A percentile compares a stretch with the other conserved stretches of the same genome.
Evolutionary conservation across 92 coral and sea anemone genomes (phyloP).

Genomic region (Zoanthus solanderi): DNA sequence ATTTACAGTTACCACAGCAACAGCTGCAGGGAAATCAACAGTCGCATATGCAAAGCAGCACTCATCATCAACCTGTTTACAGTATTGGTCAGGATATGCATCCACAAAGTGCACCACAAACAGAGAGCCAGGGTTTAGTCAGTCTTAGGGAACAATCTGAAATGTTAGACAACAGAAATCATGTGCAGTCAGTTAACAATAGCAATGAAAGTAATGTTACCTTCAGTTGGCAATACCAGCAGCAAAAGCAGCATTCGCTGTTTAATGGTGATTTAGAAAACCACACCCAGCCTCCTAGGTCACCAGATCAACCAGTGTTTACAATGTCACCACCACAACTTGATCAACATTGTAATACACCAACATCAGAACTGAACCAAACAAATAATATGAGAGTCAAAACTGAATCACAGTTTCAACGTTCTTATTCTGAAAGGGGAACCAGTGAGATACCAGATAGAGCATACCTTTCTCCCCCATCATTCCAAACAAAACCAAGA

Average conservation of each 20-base stretch:
- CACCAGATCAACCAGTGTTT: constrained; percentile 63
- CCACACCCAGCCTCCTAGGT: constrained; percentile 44
- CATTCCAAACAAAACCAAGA: constrained; percentile 74
- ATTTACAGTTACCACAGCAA: constrained; percentile 42
- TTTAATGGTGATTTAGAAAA: constrained; percentile 70
- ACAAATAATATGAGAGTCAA: constrained; percentile 43
- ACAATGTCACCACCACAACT: constrained; percentile 64
- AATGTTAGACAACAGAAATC: constrained; percentile 37
- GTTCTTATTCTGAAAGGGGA: constrained; percentile 79
- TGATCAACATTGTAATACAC: constrained; percentile 43
- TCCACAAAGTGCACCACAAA: constrained; percentile 40
- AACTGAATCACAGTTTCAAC: constrained; percentile 58
- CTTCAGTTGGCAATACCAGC: constrained; percentile 57
- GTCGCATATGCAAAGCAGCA: constrained; percentile 1
- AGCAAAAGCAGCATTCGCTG: constrained; percentile 70
- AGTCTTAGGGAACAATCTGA: constrained; percentile 49
- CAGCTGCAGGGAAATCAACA: constrained; percentile 51
- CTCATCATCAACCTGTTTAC: constrained; percentile 19
- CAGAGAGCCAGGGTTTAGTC: constrained; percentile 38
- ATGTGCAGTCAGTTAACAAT: constrained; percentile 35
- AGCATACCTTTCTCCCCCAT: constrained; percentile 54
- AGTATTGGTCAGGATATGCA: constrained; percentile 41
- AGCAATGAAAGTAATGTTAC: constrained; percentile 53
- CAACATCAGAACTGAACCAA: constrained; percentile 45
- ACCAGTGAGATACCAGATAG: constrained; percentile 65